Percentiles rank a stretch among this genome's conserved stretches.
Conservation (phyloP, 1,140 invertebrate species). For the Drosophila varians region DNA sequence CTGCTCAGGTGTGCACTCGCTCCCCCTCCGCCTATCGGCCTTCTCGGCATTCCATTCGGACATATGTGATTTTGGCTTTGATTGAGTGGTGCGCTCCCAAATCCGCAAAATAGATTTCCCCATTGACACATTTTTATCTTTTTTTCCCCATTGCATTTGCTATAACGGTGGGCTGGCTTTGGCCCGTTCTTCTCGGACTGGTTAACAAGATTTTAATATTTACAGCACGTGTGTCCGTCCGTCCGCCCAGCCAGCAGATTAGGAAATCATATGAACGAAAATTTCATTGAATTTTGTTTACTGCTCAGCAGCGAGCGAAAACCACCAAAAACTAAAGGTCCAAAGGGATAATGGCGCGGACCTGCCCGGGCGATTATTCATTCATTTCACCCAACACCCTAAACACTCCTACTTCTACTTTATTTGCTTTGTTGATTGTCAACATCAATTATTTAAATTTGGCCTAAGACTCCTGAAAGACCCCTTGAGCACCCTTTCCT, state of each 20-base stretch:
- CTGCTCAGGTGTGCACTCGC: conserved; percentile 59
- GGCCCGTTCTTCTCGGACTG: conserved; percentile 28
- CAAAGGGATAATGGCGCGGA: conserved; percentile 27
- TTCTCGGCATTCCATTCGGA: conserved; percentile 1
- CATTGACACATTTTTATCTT: conserved; percentile 77
- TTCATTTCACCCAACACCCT: conserved; percentile 45
- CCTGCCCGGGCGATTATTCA: conserved; percentile 51
- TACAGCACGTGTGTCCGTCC: conserved; percentile 35
- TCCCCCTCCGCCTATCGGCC: too few relatives aligned
- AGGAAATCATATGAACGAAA: conserved; percentile 48
- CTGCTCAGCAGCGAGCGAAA: conserved; percentile 28
- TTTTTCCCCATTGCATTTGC: conserved; percentile 39
- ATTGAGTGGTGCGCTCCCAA: conserved; percentile 73
- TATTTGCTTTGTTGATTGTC: conserved; percentile 82
- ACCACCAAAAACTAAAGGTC: conserved; percentile 29
- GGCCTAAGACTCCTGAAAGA: conserved; percentile 50
- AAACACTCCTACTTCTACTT: conserved; percentile 55
- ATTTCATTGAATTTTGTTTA: conserved; percentile 68
- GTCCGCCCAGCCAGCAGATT: background rate
- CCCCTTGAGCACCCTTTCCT: background rate
- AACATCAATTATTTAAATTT: conserved; percentile 83
- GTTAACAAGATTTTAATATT: conserved; percentile 75
- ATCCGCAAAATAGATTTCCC: conserved; percentile 82
- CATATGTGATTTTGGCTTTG: conserved; percentile 70
- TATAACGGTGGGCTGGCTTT: conserved; percentile 2